These are phyloP conservation scores for Melangyna quadrimaculata DNA, from an alignment of 2,888 invertebrate species.

Conservation along the genomic window DNA sequence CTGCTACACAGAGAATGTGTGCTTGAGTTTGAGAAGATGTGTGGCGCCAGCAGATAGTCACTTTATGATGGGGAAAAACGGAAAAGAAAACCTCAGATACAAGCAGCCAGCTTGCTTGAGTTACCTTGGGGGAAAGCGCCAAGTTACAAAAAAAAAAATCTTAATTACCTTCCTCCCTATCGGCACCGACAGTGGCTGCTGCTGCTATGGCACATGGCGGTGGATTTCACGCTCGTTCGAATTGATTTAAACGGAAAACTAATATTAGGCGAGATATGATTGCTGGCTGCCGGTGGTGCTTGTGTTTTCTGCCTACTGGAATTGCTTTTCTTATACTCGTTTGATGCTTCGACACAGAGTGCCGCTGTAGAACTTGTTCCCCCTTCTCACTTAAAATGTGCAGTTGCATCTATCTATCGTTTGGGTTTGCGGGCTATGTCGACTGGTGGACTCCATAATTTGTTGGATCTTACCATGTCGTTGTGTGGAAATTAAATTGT, in stretches of 20 bases:
- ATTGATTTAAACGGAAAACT: constrained; percentile 70
- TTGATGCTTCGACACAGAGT: constrained; percentile 34
- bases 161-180: constrained; percentile 63
- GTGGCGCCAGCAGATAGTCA: constrained; percentile 59
- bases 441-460: constrained; percentile 59
- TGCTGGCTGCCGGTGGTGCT: constrained; percentile 48
- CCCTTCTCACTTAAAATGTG: not conserved
- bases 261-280: constrained; percentile 69
- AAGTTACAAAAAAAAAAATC: constrained; percentile 46
- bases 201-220: constrained; percentile 33
- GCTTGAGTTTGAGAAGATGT: constrained; percentile 50
- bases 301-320: constrained; percentile 43
- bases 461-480: constrained; percentile 63
- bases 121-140: constrained; percentile 62
- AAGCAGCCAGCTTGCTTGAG: constrained; percentile 1
- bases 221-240: constrained; percentile 65
- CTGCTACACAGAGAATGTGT: constrained; percentile 8
- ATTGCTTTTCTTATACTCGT: constrained; percentile 27
- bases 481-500: constrained; percentile 78
- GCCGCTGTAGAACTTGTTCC: constrained; percentile 11
- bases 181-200: not conserved
- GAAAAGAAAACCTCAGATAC: constrained; percentile 42
- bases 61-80: constrained; percentile 39
- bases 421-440: not conserved
- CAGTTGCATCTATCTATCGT: constrained; percentile 28